Conservation (phyloP, 2,113 vertebrate genomes). For the Eonycteris spelaea region DNA sequence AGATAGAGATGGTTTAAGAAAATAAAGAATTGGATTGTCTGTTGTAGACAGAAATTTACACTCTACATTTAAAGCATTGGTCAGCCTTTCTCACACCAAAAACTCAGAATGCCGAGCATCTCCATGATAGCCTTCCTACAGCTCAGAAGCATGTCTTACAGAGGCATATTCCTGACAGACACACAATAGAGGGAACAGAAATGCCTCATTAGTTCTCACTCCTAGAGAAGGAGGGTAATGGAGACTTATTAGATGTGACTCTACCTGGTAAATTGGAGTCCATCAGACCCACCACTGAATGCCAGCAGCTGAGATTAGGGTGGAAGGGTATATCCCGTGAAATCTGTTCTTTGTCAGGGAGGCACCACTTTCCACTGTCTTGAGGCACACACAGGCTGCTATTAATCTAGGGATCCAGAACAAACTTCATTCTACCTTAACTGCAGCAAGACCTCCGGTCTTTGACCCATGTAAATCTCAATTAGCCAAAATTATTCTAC, state of each 20-base stretch:
- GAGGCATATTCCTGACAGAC: no score
- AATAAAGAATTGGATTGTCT: background rate
- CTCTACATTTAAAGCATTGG: background rate
- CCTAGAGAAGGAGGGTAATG: background rate
- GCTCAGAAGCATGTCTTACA: background rate
- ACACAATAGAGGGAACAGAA: background rate
- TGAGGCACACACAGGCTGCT: background rate
- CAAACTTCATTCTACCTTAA: conserved; percentile 77
- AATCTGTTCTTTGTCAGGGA: conserved; percentile 6
- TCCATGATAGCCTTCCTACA: background rate
- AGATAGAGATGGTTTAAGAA: background rate
- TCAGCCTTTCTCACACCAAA: background rate
- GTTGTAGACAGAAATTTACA: background rate
- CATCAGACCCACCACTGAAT: background rate
- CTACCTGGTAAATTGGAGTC: background rate
- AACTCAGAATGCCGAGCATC: accelerated
- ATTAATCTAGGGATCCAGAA: conserved; percentile 46
- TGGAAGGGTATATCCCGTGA: background rate
- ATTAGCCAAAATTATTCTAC: conserved; percentile 89
- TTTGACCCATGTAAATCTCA: conserved; percentile 85
- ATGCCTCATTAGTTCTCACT: background rate
- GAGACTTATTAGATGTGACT: background rate
- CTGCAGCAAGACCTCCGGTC: conserved; percentile 74
- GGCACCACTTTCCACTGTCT: conserved; percentile 35
- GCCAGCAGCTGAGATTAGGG: background rate